These are phyloP conservation scores for Festucalex cinctus DNA, from an alignment of 2,113 vertebrate species.

Conservation along the genomic window DNA sequence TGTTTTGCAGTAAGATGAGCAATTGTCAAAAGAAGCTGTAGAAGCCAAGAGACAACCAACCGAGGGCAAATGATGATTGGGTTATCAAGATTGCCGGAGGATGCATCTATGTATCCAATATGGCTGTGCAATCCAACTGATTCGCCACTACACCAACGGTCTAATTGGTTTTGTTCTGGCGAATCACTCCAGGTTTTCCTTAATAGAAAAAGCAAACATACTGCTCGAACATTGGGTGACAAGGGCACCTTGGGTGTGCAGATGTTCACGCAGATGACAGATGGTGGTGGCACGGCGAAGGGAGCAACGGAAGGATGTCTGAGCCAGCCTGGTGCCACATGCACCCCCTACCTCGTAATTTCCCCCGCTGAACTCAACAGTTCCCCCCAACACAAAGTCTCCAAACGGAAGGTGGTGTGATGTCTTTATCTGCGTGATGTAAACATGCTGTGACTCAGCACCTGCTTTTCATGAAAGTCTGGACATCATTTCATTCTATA, in stretches of 20 bases:
- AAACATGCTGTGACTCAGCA: conserved; percentile 41
- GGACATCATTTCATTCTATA: not conserved
- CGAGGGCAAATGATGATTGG: conserved; percentile 60
- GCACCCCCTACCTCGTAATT: conserved; percentile 37
- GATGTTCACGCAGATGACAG: conserved; percentile 80
- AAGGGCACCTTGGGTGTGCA: conserved; percentile 84
- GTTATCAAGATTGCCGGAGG: conserved; percentile 50
- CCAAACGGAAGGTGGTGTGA: conserved; percentile 24
- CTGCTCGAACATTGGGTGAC: conserved; percentile 74
- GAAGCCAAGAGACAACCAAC: conserved; percentile 31
- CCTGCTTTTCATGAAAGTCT: not conserved
- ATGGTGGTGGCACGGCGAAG: conserved; percentile 72
- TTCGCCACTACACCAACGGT: conserved; percentile 43
- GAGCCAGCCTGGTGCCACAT: conserved; percentile 72
- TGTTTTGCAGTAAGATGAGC: conserved; percentile 54
- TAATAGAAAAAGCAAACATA: conserved; percentile 73
- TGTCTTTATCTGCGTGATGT: conserved; percentile 4
- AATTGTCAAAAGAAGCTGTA: conserved; percentile 41
- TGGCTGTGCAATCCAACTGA: conserved; percentile 52
- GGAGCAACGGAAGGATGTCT: conserved; percentile 69
- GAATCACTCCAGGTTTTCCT: conserved; percentile 65
- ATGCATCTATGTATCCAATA: conserved; percentile 46
- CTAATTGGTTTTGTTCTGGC: conserved; percentile 61
- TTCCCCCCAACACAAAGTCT: conserved; percentile 35
- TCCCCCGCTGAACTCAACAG: conserved; percentile 40